These are phyloP conservation scores for Pagrus major DNA, from an alignment of 2,113 vertebrate genomes.

Conservation along the genomic window DNA sequence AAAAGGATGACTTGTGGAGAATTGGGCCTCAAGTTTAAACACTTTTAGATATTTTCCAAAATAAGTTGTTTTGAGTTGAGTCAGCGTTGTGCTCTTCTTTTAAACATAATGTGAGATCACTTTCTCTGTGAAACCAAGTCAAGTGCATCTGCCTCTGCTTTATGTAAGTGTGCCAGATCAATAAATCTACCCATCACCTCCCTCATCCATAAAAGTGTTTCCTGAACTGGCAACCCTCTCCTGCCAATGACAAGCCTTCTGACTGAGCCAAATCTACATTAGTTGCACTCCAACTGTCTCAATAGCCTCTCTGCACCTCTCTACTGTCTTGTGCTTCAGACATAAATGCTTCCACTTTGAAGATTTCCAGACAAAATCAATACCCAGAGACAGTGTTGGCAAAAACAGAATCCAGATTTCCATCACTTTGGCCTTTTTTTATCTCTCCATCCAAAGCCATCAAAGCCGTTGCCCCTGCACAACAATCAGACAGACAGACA, in stretches of 20 bases:
- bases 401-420: slow-evolving; percentile 76
- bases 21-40: not conserved
- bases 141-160: slow-evolving; percentile 5
- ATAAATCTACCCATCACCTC: slow-evolving; percentile 51
- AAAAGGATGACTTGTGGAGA: not conserved
- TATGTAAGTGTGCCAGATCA: slow-evolving; percentile 42
- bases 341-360: slow-evolving; percentile 80
- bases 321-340: slow-evolving; percentile 66
- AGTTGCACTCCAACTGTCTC: slow-evolving; percentile 64
- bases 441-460: slow-evolving; percentile 73
- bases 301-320: slow-evolving; percentile 66
- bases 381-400: slow-evolving; percentile 74
- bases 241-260: slow-evolving; percentile 42
- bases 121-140: slow-evolving; percentile 17
- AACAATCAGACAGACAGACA: slow-evolving; percentile 68
- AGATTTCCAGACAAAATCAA: slow-evolving; percentile 85
- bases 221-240: slow-evolving; percentile 45
- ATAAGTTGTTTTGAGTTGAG: not conserved
- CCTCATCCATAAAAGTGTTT: slow-evolving; percentile 40
- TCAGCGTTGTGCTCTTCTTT: not conserved
- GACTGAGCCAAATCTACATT: slow-evolving; percentile 69
- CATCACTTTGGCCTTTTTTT: slow-evolving; percentile 79
- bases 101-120: not conserved
- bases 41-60: not conserved
- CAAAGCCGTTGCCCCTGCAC: slow-evolving; percentile 64